Evolutionary conservation across 2,797 vertebrate genomes (phyloP).

Genomic region (Sebastes ruberrimus): DNA sequence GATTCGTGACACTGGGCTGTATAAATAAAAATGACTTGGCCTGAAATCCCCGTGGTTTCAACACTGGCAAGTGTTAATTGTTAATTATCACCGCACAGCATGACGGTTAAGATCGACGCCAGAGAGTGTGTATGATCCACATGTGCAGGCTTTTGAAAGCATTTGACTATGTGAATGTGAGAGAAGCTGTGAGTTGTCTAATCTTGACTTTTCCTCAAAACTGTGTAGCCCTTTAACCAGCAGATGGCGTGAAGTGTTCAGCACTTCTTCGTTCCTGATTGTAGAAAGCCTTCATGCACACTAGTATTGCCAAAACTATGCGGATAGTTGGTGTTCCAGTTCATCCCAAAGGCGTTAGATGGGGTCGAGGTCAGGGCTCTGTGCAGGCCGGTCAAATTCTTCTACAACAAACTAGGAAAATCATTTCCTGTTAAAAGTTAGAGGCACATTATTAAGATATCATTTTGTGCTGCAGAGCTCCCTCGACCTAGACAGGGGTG

Average conservation of each 20-base stretch:
- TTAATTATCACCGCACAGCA: conserved; percentile 1
- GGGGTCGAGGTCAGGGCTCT: neutral
- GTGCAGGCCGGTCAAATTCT: neutral
- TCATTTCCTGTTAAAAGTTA: neutral
- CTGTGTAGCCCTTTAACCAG: neutral
- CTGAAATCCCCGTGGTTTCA: neutral
- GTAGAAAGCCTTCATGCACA: neutral
- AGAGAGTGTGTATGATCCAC: too few relatives aligned
- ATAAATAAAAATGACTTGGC: neutral
- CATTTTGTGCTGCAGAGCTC: neutral
- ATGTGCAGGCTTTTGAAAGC: neutral
- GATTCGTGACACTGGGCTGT: neutral
- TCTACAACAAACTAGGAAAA: neutral
- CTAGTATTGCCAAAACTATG: too few relatives aligned
- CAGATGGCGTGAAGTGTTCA: neutral
- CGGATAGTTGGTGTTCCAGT: neutral
- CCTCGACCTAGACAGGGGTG: neutral
- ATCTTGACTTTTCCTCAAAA: neutral
- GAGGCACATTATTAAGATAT: neutral
- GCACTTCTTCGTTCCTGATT: neutral
- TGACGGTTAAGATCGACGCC: neutral
- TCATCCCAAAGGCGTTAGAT: neutral
- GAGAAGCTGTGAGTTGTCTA: neutral
- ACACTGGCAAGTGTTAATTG: neutral
- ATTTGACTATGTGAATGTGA: neutral